These are phyloP conservation scores for Trachelipus rathkii DNA, from an alignment of 1,140 invertebrate species.

Conservation along the genomic window DNA sequence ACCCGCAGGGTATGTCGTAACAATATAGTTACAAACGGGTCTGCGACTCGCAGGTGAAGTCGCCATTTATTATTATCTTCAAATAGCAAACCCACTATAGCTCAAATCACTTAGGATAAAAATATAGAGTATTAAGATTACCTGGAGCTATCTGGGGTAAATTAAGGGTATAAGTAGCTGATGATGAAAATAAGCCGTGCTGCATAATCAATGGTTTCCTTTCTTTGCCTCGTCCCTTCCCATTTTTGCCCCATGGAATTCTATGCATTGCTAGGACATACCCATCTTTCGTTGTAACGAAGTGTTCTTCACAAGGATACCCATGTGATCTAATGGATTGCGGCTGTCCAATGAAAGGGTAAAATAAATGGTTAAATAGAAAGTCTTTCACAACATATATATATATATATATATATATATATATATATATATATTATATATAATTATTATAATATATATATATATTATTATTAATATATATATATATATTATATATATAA, in stretches of 20 bases:
- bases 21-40: not conserved
- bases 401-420: no score
- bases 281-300: not conserved
- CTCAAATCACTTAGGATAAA: not conserved
- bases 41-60: not conserved
- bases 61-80: not conserved
- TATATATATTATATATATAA: no score
- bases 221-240: not conserved
- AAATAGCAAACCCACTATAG: not conserved
- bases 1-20: no score
- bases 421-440: no score
- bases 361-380: no score
- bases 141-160: not conserved
- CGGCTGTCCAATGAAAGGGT: no score
- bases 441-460: no score
- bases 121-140: not conserved
- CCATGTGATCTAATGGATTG: not conserved
- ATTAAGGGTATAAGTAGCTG: not conserved
- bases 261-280: not conserved
- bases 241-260: not conserved
- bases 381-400: no score
- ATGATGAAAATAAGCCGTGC: not conserved
- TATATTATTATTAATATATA: no score
- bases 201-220: not conserved
- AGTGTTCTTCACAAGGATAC: constrained; percentile 2